phyloP scores from a whole-genome alignment of 1,140 invertebrate species.

The Drosophila sp. region DNA sequence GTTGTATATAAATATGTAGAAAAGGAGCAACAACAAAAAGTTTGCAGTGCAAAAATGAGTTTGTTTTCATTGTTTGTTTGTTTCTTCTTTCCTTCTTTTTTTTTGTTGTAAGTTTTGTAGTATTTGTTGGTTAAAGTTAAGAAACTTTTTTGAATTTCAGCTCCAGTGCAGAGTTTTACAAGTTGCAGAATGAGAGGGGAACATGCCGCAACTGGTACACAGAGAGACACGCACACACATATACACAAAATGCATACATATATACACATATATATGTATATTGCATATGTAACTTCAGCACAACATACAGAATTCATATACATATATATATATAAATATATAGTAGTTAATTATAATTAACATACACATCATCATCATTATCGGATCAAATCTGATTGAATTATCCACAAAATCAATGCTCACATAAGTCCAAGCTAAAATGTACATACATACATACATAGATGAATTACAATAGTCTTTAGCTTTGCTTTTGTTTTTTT shows the following conservation, averaged over 20 bases:
- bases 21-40: constrained; percentile 15
- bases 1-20: constrained; percentile 22
- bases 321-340: constrained; percentile 9
- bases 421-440: constrained; percentile 2
- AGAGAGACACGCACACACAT: constrained; percentile 69
- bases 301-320: constrained; percentile 74
- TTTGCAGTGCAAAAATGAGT: constrained; percentile 32
- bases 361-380: constrained; percentile 30
- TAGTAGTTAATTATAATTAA: constrained; percentile 59
- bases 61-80: neutral
- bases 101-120: constrained; percentile 4
- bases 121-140: constrained; percentile 14
- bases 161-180: constrained; percentile 41
- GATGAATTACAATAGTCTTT: constrained; percentile 17
- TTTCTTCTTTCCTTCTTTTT: neutral
- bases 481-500: neutral
- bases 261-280: constrained; percentile 44
- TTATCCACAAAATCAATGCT: neutral
- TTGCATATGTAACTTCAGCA: constrained; percentile 68
- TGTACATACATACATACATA: neutral
- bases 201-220: constrained; percentile 71
- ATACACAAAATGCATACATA: constrained; percentile 38
- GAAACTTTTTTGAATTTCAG: constrained; percentile 20
- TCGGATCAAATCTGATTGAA: constrained; percentile 18
- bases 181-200: constrained; percentile 32